phyloP scores from a whole-genome alignment of 2,113 vertebrate genomes.

The Lagenorhynchus albirostris region DNA sequence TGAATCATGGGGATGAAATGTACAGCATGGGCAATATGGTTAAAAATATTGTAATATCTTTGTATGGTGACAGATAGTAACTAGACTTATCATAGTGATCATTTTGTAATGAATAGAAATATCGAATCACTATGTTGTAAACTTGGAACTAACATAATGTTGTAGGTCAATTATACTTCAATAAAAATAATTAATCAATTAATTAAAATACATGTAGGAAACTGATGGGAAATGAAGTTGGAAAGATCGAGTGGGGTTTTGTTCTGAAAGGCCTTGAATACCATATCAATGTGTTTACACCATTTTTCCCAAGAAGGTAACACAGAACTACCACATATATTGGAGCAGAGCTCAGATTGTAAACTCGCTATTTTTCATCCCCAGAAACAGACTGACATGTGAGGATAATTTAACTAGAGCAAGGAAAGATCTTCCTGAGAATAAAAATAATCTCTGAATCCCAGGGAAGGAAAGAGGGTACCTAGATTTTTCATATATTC shows the following conservation, averaged over 20 bases:
- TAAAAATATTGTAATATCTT: neutral
- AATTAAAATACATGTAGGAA: neutral
- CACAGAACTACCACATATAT: neutral
- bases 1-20: neutral
- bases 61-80: neutral
- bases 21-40: too few relatives aligned
- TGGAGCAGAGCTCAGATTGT: neutral
- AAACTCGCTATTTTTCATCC: neutral
- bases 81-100: neutral
- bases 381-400: neutral
- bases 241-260: neutral
- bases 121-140: neutral
- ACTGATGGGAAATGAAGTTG: neutral
- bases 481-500: neutral
- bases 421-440: neutral
- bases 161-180: neutral
- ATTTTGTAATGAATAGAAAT: neutral
- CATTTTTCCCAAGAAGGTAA: neutral
- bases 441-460: neutral
- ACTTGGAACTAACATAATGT: neutral
- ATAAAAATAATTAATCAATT: neutral
- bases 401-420: neutral
- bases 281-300: neutral
- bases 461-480: neutral
- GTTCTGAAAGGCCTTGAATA: neutral